Evolutionary conservation across 2,888 invertebrate species (phyloP).

Genomic region (Agrochola lota): DNA sequence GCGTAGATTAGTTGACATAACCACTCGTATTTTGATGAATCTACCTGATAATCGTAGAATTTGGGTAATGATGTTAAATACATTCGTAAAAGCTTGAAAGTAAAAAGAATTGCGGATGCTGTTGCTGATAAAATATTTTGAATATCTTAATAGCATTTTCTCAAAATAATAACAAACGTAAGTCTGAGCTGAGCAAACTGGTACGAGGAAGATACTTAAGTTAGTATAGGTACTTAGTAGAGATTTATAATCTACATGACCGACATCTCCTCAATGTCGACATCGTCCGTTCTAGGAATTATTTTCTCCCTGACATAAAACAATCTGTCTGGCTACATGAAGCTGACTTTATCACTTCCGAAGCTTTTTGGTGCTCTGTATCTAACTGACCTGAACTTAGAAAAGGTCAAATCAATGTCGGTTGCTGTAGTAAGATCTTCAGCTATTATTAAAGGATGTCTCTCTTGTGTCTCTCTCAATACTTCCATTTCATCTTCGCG

Average conservation of each 20-base stretch:
- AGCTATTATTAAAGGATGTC: slow-evolving; percentile 2
- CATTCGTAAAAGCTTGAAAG: slow-evolving; percentile 15
- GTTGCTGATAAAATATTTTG: slow-evolving; percentile 7
- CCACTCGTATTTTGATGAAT: slow-evolving; percentile 24
- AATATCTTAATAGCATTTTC: neutral
- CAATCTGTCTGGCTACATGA: slow-evolving; percentile 21
- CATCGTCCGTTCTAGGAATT: slow-evolving; percentile 27
- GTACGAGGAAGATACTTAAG: neutral
- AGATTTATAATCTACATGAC: slow-evolving; percentile 31
- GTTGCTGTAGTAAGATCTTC: neutral
- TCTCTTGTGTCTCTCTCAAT: neutral
- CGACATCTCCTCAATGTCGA: slow-evolving; percentile 30
- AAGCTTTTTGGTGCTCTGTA: slow-evolving; percentile 12
- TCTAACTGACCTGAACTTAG: slow-evolving; percentile 5
- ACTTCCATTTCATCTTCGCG: slow-evolving; percentile 10
- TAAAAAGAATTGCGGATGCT: slow-evolving; percentile 21
- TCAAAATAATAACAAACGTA: slow-evolving; percentile 10
- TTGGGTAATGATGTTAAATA: slow-evolving; percentile 34
- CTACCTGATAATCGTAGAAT: neutral
- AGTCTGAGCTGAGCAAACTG: neutral
- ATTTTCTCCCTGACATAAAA: slow-evolving; percentile 41
- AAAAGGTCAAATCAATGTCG: slow-evolving; percentile 25
- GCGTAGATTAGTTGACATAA: slow-evolving; percentile 36
- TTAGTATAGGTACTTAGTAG: neutral
- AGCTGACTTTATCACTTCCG: slow-evolving; percentile 27